Evolutionary conservation across 2,888 invertebrate genomes (phyloP).

Genomic region (Chorisops tibialis): DNA sequence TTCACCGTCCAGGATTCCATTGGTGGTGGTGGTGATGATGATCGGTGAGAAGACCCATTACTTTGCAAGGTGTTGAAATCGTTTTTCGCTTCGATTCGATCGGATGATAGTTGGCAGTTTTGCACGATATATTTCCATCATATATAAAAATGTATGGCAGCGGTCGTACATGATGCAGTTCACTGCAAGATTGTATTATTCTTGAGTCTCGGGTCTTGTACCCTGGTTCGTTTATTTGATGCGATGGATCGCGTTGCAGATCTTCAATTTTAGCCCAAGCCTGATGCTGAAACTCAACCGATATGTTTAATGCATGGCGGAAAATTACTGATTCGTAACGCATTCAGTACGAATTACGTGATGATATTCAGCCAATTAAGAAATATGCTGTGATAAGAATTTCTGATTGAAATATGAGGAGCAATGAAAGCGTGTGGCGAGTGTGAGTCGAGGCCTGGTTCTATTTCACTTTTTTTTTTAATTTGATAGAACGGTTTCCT

Average conservation of each 20-base stretch:
- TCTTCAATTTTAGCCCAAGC: constrained; percentile 1
- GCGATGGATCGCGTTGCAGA: constrained; percentile 14
- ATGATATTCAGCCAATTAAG: constrained; percentile 30
- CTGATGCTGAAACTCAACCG: background rate
- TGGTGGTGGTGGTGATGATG: constrained; percentile 29
- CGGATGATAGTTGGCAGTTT: constrained; percentile 10
- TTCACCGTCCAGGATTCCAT: too few relatives aligned
- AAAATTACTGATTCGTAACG: constrained; percentile 31
- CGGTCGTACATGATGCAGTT: background rate
- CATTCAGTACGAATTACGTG: constrained; percentile 29
- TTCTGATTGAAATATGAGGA: constrained; percentile 24
- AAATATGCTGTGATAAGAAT: constrained; percentile 24
- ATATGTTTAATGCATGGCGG: constrained; percentile 9
- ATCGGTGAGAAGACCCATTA: constrained; percentile 18
- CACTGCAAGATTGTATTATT: constrained; percentile 13
- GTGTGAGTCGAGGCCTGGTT: too few relatives aligned
- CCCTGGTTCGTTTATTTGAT: constrained; percentile 7
- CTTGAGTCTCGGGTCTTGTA: background rate
- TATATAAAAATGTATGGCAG: background rate
- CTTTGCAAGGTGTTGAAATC: constrained; percentile 23
- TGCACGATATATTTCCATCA: constrained; percentile 1
- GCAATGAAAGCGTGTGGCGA: too few relatives aligned
- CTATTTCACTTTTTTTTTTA: background rate
- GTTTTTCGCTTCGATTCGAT: constrained; percentile 14
- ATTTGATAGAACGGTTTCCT: background rate